These are phyloP conservation scores for Ladona fulva DNA, from an alignment of 1,140 invertebrate genomes.

Conservation along the genomic window DNA sequence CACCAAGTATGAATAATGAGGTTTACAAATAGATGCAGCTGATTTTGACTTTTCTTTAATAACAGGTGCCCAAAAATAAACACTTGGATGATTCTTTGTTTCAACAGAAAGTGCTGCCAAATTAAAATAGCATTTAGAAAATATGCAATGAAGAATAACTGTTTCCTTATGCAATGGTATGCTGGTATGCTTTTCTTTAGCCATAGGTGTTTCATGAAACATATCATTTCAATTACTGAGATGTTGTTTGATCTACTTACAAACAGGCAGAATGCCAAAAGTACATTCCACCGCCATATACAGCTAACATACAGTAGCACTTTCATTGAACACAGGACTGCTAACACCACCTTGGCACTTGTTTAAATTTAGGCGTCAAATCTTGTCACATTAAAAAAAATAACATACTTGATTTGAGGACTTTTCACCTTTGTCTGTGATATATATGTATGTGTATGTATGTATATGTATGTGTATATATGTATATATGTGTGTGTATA, in stretches of 20 bases:
- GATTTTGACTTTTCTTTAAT: neutral
- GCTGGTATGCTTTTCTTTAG: neutral
- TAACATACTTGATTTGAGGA: conserved; percentile 2
- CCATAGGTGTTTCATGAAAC: neutral
- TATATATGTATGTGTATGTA: neutral
- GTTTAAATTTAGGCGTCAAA: neutral
- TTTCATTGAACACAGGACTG: conserved; percentile 1
- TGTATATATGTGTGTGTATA: neutral
- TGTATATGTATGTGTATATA: neutral
- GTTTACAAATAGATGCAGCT: neutral
- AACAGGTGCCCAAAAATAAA: neutral
- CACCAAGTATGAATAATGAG: neutral
- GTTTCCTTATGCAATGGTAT: neutral
- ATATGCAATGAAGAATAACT: neutral
- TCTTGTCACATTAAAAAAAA: conserved; percentile 10
- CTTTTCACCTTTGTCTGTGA: neutral
- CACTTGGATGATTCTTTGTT: neutral
- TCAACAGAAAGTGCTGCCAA: neutral
- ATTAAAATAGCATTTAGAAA: neutral
- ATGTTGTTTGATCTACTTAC: neutral
- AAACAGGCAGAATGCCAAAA: neutral
- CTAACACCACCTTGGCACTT: conserved; percentile 3
- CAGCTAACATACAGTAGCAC: neutral
- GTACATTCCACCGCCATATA: neutral
- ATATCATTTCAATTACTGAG: neutral